Evolutionary conservation across 2,797 vertebrate species (phyloP), one percentile per base, ranked within the genome.

Genomic region (Octomys mimax): DNA sequence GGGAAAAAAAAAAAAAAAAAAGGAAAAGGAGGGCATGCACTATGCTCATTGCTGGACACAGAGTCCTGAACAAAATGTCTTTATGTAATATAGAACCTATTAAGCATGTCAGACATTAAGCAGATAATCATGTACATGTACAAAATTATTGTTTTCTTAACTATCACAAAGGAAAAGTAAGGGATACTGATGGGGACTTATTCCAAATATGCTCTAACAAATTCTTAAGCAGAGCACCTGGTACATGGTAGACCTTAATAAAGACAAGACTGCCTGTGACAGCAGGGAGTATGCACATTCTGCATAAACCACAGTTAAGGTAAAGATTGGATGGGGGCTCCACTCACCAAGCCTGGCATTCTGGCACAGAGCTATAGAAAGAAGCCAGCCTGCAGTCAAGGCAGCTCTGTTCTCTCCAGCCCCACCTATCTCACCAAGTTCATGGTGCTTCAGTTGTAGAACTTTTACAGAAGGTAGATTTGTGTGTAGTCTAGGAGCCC

Each of bases 101-200:
- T 22, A 28, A 92, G 36, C 4, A 28, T 83, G 33, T 70, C 49
- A 73, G 66, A 9, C n/a, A 71, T 70, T 84, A 81, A 42, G 26
- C 59, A 77, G 79, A 88, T 46, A 33, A 81, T 62, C 21, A 16
- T 21, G 10, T 66, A 36, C 9, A 33, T 14, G 8, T 39, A 46
- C 31, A 54, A 79, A 91, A 42, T 96, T 36, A 64, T 62, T 89
- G 3, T 71, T 78, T 26, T 79, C 75, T 64, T 92, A 46, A 81
- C 86, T 75, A 82, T 57, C 64, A 77, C 57, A 84, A 59, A 87
- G 73, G 89, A 77, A 26, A 81, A 78, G 39, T 36, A 21, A 71
- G 24, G 19, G 39, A 11, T 73, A 18, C 52, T 85, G n/a, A 82
- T 8, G 46, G 10, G 10, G 2, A 77, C 71, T 68, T 75, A 59